Percentiles rank a stretch among this genome's conserved stretches.
Conservation (phyloP, 2,797 vertebrate species). For the Clarias platycephalus region DNA sequence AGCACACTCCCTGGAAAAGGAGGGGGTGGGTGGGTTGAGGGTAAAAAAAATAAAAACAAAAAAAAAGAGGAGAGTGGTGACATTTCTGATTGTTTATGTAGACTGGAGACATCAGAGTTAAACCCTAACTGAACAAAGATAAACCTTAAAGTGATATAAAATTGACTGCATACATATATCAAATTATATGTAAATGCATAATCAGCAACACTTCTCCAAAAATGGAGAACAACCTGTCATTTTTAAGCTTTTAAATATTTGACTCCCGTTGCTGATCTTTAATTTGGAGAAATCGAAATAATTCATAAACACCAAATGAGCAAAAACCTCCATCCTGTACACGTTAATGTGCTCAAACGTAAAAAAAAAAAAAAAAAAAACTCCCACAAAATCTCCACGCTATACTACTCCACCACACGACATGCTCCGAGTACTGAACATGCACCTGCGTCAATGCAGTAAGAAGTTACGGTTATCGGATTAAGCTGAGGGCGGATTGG, state of each 20-base stretch:
- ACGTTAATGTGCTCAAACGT: not conserved
- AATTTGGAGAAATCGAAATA: not conserved
- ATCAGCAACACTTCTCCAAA: not conserved
- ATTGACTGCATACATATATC: no score
- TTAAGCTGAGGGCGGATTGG: not conserved
- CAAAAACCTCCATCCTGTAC: not conserved
- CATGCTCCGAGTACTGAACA: not conserved
- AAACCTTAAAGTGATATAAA: not conserved
- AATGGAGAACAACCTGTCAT: not conserved
- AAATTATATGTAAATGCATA: not conserved
- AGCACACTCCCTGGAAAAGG: constrained; percentile 71
- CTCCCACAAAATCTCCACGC: not conserved
- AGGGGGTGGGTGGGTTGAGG: constrained; percentile 66
- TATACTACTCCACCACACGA: not conserved
- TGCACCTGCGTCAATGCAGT: constrained; percentile 5
- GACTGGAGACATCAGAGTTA: constrained; percentile 45
- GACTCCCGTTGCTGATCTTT: not conserved
- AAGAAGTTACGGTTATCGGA: not conserved
- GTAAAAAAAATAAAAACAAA: constrained; percentile 46
- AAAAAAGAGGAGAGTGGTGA: constrained; percentile 68
- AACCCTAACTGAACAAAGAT: not conserved
- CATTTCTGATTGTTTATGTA: constrained; percentile 54
- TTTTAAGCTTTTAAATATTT: not conserved
- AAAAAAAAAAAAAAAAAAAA: not conserved
- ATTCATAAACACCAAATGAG: no score